Conservation (phyloP, 2,888 invertebrate species). For the Cantharis rustica region DNA sequence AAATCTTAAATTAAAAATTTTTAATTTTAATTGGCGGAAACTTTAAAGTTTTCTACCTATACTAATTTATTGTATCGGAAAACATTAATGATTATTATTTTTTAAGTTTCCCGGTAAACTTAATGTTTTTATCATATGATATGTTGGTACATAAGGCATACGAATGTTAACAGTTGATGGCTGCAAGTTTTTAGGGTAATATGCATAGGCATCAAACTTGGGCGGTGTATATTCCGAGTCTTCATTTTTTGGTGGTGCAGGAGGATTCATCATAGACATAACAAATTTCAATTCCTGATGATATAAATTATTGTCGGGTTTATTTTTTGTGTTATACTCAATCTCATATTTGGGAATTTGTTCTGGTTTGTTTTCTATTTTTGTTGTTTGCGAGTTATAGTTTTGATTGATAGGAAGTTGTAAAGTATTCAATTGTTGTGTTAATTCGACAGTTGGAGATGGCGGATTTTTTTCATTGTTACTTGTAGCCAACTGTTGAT, state of each 20-base stretch:
- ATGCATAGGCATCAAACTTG: slow-evolving; percentile 49
- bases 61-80: not conserved
- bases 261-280: slow-evolving; percentile 46
- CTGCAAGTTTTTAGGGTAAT: slow-evolving; percentile 48
- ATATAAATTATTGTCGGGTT: slow-evolving; percentile 35
- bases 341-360: slow-evolving; percentile 23
- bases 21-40: not conserved
- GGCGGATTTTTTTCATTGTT: not conserved
- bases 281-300: slow-evolving; percentile 50
- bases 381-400: not conserved
- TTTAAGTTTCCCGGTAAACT: slow-evolving; percentile 40
- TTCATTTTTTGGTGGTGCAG: slow-evolving; percentile 29
- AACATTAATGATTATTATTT: not conserved
- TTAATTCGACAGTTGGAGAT: not conserved
- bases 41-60: not conserved
- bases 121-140: slow-evolving; percentile 49
- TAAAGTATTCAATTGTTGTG: slow-evolving; percentile 11
- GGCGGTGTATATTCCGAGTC: slow-evolving; percentile 40
- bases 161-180: slow-evolving; percentile 46
- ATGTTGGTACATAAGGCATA: slow-evolving; percentile 49
- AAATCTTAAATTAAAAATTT: not conserved
- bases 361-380: not conserved
- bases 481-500: not conserved
- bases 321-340: slow-evolving; percentile 15
- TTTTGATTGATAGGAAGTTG: not conserved